Base-by-base conservation (phyloP, 1,140 invertebrate species). In the Pseudomyrmex dendroicus region DNA sequence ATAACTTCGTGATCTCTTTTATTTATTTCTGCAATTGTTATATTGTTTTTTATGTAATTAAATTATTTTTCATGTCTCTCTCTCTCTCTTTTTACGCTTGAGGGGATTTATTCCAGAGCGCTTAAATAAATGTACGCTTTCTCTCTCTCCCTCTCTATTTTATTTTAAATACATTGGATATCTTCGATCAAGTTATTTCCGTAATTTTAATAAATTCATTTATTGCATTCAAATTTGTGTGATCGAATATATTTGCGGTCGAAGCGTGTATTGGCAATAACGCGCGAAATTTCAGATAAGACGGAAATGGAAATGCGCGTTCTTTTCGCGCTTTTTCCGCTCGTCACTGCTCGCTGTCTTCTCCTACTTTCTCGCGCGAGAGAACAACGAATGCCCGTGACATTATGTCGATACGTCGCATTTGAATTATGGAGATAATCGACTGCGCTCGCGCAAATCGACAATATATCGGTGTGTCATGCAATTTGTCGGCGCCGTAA, bases 381-480 rank as follows among this genome's bases (percentile, higher is more conserved):
- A 70, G 59, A 2, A 52, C 64, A 68, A 68, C 76, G 12, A 68
- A 78, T 78, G 54, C 56, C 44, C 12, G 12, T 44, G 76, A 80
- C 76, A 61, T 80, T 72, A 72, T 61, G 54, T 80, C 66, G 76
- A 80, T 80, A 80, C 20, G 22, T 72, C 54, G n/a, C 54, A 61
- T 80, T 80, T 80, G 54, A 80, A 80, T 80, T 80, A 70, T 59
- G 20, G 35, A 80, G 46, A 80, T 80, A 80, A 80, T 80, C 66
- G 64, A 35, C 54, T 13, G 12, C 48, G 50, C 15, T n/a, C 20
- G n/a, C 61, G n/a, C 61, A 8, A 61, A 70, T 80, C 66, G 20
- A 80, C 66, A 72, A 50, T 72, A 70, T 8, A 46, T 20, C 46
- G 52, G 12, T 48, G 48, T 15, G 7, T 76, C 59, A 5, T 57